A percentile compares a stretch with the other conserved stretches of the same genome.
Evolutionary conservation across 2,113 vertebrate genomes (phyloP).

Genomic region (Pluvialis apricaria): DNA sequence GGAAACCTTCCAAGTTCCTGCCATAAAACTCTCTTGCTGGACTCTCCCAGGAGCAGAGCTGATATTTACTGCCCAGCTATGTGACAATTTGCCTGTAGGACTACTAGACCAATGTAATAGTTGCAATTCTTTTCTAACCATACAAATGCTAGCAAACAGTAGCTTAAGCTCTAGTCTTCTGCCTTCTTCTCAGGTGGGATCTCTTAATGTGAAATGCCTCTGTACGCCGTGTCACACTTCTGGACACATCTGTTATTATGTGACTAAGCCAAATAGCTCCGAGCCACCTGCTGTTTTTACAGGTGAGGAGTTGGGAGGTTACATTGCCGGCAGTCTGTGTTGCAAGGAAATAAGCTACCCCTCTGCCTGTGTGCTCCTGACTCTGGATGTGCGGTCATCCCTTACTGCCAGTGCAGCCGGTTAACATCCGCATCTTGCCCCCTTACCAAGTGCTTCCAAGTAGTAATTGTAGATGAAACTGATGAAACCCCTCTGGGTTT

Average conservation of each 20-base stretch:
- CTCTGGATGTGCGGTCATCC: not conserved
- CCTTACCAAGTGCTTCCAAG: not conserved
- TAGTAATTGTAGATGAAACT: not conserved
- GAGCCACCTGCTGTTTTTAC: conserved; percentile 94
- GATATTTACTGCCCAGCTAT: not conserved
- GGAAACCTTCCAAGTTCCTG: not conserved
- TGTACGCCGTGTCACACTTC: conserved; percentile 95
- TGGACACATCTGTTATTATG: conserved; percentile 96
- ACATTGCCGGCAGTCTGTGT: not conserved
- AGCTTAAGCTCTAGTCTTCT: conserved; percentile 31
- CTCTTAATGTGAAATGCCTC: conserved; percentile 90
- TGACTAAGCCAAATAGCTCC: conserved; percentile 85
- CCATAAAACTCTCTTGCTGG: not conserved
- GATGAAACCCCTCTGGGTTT: not conserved
- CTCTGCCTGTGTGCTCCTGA: not conserved
- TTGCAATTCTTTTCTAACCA: not conserved
- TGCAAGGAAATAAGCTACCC: not conserved
- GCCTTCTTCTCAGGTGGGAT: conserved; percentile 82
- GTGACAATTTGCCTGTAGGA: not conserved
- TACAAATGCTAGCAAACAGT: not conserved
- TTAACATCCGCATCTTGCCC: not conserved
- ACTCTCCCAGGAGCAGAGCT: not conserved
- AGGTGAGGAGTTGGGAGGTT: conserved; percentile 74
- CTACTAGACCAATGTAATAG: not conserved
- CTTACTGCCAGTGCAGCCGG: not conserved